Conservation (phyloP, 1,140 invertebrate genomes). For the Babylonia areolata region DNA sequence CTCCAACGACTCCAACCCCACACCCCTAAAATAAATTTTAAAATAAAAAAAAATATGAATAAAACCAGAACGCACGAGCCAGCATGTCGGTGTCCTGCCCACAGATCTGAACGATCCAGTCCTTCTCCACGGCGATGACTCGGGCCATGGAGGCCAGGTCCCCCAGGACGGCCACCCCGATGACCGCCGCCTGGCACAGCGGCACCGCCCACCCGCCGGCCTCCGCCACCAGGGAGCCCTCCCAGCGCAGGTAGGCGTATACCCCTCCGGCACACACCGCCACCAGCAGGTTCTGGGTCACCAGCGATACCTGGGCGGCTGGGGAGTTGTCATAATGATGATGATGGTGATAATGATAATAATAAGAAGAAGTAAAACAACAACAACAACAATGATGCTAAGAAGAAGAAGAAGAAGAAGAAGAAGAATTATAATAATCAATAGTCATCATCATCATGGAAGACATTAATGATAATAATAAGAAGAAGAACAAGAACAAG, state of each 20-base stretch:
- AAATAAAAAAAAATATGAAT: no score
- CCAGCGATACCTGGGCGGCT: slow-evolving; percentile 56
- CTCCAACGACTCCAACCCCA: no score
- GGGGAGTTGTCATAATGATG: slow-evolving; percentile 48
- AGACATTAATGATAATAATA: no score
- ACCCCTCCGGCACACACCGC: slow-evolving; percentile 55
- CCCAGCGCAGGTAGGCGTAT: slow-evolving; percentile 35
- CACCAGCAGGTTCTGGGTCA: slow-evolving; percentile 60
- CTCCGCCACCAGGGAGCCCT: neutral
- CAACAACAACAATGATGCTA: no score
- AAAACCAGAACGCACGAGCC: slow-evolving; percentile 50
- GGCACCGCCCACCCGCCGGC: slow-evolving; percentile 12
- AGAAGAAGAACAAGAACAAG: no score
- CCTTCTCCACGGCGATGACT: slow-evolving; percentile 77
- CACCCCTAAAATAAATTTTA: no score
- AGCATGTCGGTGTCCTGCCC: slow-evolving; percentile 51
- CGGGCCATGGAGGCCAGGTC: slow-evolving; percentile 72
- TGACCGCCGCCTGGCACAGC: slow-evolving; percentile 53
- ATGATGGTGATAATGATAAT: neutral
- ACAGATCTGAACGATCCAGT: slow-evolving; percentile 78
- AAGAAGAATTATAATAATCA: no score
- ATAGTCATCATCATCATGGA: no score
- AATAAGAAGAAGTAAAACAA: no score
- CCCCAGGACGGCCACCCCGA: slow-evolving; percentile 60
- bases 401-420: no score